Evolutionary conservation across 1,140 invertebrate genomes (phyloP).

Genomic region (Chionoecetes opilio): DNA sequence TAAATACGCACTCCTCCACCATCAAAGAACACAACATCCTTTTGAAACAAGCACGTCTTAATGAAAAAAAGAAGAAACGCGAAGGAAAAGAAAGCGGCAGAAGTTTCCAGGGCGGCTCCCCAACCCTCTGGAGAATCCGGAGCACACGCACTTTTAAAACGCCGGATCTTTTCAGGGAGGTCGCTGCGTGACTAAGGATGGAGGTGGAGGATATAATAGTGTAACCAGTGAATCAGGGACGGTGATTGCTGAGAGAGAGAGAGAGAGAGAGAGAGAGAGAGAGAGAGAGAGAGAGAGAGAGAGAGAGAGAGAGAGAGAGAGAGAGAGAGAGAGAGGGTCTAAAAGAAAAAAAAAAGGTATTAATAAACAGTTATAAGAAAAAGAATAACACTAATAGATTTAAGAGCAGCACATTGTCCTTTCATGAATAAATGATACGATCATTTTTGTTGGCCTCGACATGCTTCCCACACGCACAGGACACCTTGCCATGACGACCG

Average conservation of each 20-base stretch:
- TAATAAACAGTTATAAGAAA: neutral
- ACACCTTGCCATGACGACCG: too few species aligned
- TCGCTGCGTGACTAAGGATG: neutral
- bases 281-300: slow-evolving; percentile 38
- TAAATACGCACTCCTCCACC: neutral
- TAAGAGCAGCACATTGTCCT: too few species aligned
- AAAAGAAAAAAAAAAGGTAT: neutral
- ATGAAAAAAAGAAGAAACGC: neutral
- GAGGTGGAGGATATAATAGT: neutral
- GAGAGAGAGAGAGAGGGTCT: slow-evolving; percentile 6
- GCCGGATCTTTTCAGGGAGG: neutral
- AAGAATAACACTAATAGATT: too few species aligned
- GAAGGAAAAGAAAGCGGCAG: neutral
- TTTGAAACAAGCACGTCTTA: neutral
- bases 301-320: slow-evolving; percentile 46
- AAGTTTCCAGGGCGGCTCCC: neutral
- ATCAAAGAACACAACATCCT: neutral
- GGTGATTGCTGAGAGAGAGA: slow-evolving; percentile 20
- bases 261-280: slow-evolving; percentile 41
- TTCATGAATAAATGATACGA: too few species aligned
- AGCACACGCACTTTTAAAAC: neutral
- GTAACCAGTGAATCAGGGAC: neutral
- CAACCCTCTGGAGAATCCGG: neutral
- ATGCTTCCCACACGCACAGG: too few species aligned
- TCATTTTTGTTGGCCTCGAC: too few species aligned